Percentiles rank a stretch among this genome's conserved stretches.
These are phyloP conservation scores for Shinisaurus crocodilurus DNA, from an alignment of 2,113 vertebrate species.

Conservation along the genomic window DNA sequence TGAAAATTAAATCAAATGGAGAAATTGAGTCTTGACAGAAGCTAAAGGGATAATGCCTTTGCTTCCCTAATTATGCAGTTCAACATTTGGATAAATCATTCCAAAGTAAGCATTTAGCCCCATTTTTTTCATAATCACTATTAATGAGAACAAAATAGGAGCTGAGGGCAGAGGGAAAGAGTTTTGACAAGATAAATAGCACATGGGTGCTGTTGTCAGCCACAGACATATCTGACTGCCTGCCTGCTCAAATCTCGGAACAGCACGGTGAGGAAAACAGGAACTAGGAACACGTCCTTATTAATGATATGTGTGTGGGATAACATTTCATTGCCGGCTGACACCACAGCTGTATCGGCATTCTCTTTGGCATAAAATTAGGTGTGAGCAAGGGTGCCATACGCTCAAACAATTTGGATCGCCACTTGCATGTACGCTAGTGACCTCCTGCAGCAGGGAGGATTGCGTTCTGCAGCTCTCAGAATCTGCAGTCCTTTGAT, in stretches of 20 bases:
- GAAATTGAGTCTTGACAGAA: slow-evolving; percentile 72
- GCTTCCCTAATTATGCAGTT: slow-evolving; percentile 67
- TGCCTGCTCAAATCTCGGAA: slow-evolving; percentile 61
- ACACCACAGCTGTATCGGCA: not conserved
- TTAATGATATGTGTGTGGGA: not conserved
- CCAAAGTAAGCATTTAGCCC: slow-evolving; percentile 68
- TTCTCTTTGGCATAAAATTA: not conserved
- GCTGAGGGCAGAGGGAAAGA: slow-evolving; percentile 61
- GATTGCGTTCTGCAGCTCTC: not conserved
- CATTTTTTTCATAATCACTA: slow-evolving; percentile 65
- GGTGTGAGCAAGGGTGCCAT: not conserved
- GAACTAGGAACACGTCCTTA: slow-evolving; percentile 39
- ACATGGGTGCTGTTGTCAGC: slow-evolving; percentile 74
- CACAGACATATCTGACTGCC: slow-evolving; percentile 58
- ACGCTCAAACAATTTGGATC: not conserved
- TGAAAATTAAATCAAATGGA: slow-evolving; percentile 70
- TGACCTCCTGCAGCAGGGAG: not conserved
- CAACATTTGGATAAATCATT: slow-evolving; percentile 68
- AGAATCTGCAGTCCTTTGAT: too few species aligned
- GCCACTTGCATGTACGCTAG: not conserved
- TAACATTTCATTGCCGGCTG: not conserved
- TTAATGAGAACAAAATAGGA: slow-evolving; percentile 74
- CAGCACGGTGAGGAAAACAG: not conserved
- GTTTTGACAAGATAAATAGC: slow-evolving; percentile 76
- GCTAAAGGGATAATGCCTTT: slow-evolving; percentile 63